Evolutionary conservation across 2,113 vertebrate genomes (phyloP).

Genomic region (Crotalus tigris): DNA sequence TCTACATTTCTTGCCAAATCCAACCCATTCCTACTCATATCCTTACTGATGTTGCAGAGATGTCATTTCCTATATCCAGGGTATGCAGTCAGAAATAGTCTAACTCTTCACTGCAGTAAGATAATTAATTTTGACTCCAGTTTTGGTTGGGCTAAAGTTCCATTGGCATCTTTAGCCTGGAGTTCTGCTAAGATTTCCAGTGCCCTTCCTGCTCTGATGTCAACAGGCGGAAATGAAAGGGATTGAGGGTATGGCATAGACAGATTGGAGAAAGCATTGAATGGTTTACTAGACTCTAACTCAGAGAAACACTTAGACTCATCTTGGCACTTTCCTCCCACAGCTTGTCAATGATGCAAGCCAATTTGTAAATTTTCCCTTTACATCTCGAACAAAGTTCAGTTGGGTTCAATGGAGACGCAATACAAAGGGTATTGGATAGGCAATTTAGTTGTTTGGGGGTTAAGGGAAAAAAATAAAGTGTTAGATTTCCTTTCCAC

Average conservation of each 20-base stretch:
- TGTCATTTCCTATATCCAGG: neutral
- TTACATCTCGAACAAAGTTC: neutral
- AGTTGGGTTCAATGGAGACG: neutral
- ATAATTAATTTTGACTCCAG: neutral
- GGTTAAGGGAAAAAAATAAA: no score
- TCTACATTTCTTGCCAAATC: neutral
- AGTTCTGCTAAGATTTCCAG: neutral
- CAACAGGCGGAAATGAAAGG: neutral
- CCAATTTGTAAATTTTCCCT: neutral
- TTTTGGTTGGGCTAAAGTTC: neutral
- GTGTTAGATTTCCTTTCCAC: neutral
- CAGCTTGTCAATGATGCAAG: neutral
- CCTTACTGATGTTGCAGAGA: neutral
- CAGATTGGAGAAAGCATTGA: neutral
- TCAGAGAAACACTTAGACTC: neutral
- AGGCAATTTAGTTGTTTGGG: no score
- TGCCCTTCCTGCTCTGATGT: neutral
- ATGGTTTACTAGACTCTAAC: neutral
- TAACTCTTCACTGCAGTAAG: neutral
- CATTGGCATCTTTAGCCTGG: neutral
- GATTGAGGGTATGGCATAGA: neutral
- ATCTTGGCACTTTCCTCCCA: neutral
- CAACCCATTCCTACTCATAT: neutral
- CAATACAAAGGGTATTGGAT: neutral
- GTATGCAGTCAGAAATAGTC: neutral